Evolutionary conservation across 2,113 vertebrate species (phyloP).

Genomic region (Lanius collurio): DNA sequence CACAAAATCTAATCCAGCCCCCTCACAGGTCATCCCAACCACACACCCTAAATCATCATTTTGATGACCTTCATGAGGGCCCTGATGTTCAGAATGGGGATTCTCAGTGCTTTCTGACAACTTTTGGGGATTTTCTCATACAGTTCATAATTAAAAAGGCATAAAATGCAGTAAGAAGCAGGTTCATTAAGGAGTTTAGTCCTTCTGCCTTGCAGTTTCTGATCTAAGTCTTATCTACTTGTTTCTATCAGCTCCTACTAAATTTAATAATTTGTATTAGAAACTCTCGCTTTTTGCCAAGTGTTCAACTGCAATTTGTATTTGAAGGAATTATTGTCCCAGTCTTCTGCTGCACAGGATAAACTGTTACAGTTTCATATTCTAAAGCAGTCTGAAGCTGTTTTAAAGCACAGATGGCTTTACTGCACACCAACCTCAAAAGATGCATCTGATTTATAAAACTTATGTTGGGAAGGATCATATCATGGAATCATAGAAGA

Average conservation of each 20-base stretch:
- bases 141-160: neutral
- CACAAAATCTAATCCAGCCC: neutral
- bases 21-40: neutral
- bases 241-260: neutral
- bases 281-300: neutral
- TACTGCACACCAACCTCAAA: neutral
- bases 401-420: constrained; percentile 37
- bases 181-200: neutral
- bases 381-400: neutral
- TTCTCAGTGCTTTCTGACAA: neutral
- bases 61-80: neutral
- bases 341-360: neutral
- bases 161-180: neutral
- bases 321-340: neutral
- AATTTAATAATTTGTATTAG: neutral
- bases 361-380: neutral
- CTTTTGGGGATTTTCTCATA: neutral
- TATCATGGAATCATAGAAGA: neutral
- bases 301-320: neutral
- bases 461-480: neutral
- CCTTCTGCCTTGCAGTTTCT: neutral
- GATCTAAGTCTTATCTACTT: neutral
- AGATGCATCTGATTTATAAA: neutral
- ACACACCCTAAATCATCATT: neutral
- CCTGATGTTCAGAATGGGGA: neutral